Evolutionary conservation across 1,140 invertebrate species (phyloP).

Genomic region (Danaus plexippus): DNA sequence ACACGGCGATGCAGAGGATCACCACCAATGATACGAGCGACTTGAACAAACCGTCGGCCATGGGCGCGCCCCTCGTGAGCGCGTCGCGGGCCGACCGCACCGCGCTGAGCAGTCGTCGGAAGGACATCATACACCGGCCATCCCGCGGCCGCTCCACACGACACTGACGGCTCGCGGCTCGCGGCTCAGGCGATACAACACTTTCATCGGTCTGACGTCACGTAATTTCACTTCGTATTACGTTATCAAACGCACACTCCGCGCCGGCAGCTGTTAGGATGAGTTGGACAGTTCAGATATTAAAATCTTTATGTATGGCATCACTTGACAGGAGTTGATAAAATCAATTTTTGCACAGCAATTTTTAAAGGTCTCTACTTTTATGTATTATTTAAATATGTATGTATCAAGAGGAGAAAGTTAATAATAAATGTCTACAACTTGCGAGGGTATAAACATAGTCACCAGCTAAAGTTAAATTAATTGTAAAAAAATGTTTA

Average conservation of each 20-base stretch:
- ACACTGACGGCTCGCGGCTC: constrained; percentile 28
- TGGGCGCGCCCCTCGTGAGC: constrained; percentile 41
- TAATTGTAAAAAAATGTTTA: too few relatives aligned
- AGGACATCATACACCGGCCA: constrained; percentile 47
- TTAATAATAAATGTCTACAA: too few relatives aligned
- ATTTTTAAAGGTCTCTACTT: too few relatives aligned
- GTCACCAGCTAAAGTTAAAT: too few relatives aligned
- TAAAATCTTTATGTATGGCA: too few relatives aligned
- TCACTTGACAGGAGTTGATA: too few relatives aligned
- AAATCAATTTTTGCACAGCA: too few relatives aligned
- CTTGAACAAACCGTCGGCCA: constrained; percentile 52
- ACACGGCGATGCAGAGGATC: constrained; percentile 57
- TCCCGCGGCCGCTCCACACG: constrained; percentile 31
- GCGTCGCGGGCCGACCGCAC: constrained; percentile 53
- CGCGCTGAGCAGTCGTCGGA: constrained; percentile 52
- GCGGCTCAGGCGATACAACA: constrained; percentile 16
- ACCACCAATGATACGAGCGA: constrained; percentile 52
- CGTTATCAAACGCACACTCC: not conserved
- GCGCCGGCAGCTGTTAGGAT: too few relatives aligned
- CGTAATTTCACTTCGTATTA: constrained; percentile 34
- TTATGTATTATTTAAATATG: too few relatives aligned
- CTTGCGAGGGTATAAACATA: too few relatives aligned
- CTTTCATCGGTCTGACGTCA: constrained; percentile 57
- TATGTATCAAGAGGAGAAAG: too few relatives aligned
- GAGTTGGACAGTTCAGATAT: too few relatives aligned